Evolutionary conservation across 2,888 invertebrate species (phyloP).

Genomic region (Pachliopta kotzebuea): DNA sequence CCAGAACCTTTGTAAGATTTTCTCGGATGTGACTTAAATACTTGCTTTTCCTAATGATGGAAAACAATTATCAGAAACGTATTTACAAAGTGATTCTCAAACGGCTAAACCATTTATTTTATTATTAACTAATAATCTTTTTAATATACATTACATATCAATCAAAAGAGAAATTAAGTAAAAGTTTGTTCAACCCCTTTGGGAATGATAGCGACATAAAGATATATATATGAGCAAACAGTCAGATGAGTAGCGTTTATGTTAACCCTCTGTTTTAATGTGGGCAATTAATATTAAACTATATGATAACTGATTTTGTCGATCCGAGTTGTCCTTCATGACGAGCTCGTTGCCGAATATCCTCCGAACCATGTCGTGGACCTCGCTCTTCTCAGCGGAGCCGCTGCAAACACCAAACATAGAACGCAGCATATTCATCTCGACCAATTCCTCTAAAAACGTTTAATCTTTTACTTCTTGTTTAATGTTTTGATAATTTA

Average conservation of each 20-base stretch:
- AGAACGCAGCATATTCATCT: slow-evolving; percentile 67
- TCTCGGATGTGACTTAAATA: slow-evolving; percentile 67
- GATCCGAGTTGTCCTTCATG: slow-evolving; percentile 67
- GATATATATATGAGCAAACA: not conserved
- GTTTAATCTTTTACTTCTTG: not conserved
- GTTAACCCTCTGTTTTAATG: not conserved
- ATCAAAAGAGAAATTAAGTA: too few relatives aligned
- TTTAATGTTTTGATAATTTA: not conserved
- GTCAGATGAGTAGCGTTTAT: not conserved
- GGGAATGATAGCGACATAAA: too few relatives aligned
- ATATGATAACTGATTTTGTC: slow-evolving; percentile 52
- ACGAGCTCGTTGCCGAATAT: slow-evolving; percentile 71
- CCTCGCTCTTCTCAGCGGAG: slow-evolving; percentile 65
- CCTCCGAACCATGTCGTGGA: slow-evolving; percentile 61
- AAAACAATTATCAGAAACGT: not conserved
- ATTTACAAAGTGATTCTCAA: not conserved
- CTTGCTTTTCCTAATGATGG: slow-evolving; percentile 56
- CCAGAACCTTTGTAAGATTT: slow-evolving; percentile 59
- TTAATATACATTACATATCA: too few relatives aligned
- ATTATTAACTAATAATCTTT: too few relatives aligned
- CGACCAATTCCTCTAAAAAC: not conserved
- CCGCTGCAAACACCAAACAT: slow-evolving; percentile 73
- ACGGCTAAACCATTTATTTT: too few relatives aligned
- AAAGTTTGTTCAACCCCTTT: too few relatives aligned
- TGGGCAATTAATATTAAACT: not conserved